Evolutionary conservation across 2,797 vertebrate species (phyloP), one percentile per base, ranked within the genome.

Genomic region (Sebastes minor): DNA sequence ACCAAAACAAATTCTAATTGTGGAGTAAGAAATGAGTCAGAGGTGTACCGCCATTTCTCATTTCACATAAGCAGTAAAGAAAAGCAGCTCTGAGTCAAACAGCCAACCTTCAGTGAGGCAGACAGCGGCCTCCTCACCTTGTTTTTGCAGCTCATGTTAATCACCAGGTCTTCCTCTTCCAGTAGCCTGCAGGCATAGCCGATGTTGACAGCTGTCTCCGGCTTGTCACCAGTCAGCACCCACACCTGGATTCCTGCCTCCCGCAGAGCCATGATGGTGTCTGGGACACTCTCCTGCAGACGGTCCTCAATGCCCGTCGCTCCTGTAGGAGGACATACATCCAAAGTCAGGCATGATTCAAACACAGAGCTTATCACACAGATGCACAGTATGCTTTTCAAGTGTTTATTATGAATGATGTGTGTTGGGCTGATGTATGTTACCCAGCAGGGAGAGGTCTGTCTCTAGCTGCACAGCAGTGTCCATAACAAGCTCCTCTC

Each of bases 181-280:
- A 99, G 90, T 35, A 99, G 96, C 85, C 96, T 96, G 92, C 98
- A 99, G 87, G 99, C 96, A 86, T 99, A 96, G 23, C 97, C 97
- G 4, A 99, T 97, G 88, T 98, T 99, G 91, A 99, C 91, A 1
- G 98, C 98, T 67, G 98, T 99, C 95, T 99, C 98, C 18, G 96
- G 94, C 88, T 99, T 99, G 93, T 99, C 98, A 77, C 98, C 98
- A 4, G 98, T 99, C 91, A 99, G 86, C 85, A 99, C 97, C 98
- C 98, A 99, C 83, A 98, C 92, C 89, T 97, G 95, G 81, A 99
- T 97, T 38, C 98, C 98, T 55, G 98, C 97, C 83, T 97, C 97
- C 80, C 94, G 92, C 82, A 99, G 96, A 2, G 98, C 96, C 10
- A 93, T 57, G 0, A 99, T 95, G 28, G 97, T 98, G 81, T 98